Evolutionary conservation across 1,140 invertebrate genomes (phyloP).

Genomic region (Anadara kagoshimensis): DNA sequence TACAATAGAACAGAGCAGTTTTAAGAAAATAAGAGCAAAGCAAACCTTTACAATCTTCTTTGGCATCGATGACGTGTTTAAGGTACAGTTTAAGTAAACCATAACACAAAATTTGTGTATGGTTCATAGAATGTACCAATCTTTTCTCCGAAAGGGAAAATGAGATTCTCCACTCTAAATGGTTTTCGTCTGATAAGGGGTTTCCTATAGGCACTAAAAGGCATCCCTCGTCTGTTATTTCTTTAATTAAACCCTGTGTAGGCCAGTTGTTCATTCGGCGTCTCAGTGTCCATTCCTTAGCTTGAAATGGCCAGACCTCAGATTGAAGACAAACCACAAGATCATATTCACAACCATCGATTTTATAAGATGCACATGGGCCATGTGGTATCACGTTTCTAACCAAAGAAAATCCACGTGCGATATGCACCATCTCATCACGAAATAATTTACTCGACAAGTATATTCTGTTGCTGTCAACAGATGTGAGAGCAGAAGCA

Average conservation of each 20-base stretch:
- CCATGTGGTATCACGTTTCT: neutral
- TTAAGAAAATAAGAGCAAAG: conserved; percentile 22
- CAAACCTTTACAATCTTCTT: neutral
- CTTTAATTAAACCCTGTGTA: neutral
- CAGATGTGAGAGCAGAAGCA: neutral
- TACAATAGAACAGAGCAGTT: conserved; percentile 10
- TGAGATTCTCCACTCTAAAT: too few species aligned
- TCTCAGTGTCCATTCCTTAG: neutral
- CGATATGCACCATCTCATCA: neutral
- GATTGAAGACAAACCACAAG: neutral
- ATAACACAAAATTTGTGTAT: conserved; percentile 24
- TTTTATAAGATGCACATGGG: neutral
- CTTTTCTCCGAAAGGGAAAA: conserved; percentile 14
- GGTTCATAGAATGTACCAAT: conserved; percentile 26
- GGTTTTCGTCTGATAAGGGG: too few species aligned
- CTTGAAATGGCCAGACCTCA: neutral
- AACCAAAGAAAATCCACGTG: neutral
- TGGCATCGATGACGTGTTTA: conserved; percentile 1
- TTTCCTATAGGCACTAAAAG: too few species aligned
- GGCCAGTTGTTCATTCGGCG: neutral
- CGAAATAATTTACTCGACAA: neutral
- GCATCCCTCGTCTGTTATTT: neutral
- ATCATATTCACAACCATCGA: neutral
- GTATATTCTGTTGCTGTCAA: neutral
- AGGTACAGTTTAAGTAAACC: conserved; percentile 18